Evolutionary conservation across 35 echinoderm and acorn worm genomes (phyloP).

Genomic region (Stichopus chloronotus): DNA sequence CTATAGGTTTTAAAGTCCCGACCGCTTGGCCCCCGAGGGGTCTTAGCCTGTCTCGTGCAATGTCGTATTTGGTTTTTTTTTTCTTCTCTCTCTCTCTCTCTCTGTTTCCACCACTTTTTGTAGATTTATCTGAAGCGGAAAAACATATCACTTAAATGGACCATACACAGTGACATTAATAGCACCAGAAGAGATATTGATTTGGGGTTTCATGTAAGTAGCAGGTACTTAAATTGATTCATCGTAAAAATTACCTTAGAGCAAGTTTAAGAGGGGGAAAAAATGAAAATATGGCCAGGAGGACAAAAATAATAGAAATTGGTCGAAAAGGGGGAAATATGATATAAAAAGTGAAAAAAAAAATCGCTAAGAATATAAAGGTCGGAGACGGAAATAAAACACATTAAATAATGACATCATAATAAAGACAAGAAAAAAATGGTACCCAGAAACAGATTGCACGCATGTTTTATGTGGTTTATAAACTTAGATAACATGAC

Average conservation of each 20-base stretch:
- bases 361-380: neutral
- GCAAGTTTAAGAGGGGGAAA: neutral
- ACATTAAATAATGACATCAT: too few relatives aligned
- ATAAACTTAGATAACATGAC: too few relatives aligned
- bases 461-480: too few relatives aligned
- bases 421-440: too few relatives aligned
- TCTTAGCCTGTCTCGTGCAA: neutral
- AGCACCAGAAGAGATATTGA: conserved; percentile 28
- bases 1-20: neutral
- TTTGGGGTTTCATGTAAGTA: conserved; percentile 38
- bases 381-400: neutral
- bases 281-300: conserved; percentile 5
- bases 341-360: neutral
- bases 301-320: neutral
- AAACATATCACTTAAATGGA: conserved; percentile 40
- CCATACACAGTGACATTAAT: conserved; percentile 5
- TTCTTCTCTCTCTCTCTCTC: too few relatives aligned
- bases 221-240: conserved; percentile 48
- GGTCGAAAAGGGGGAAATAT: neutral
- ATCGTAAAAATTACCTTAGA: neutral
- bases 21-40: conserved; percentile 13
- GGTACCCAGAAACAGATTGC: too few relatives aligned
- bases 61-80: neutral
- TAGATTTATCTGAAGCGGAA: conserved; percentile 20
- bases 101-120: neutral